Base-by-base conservation (phyloP, 1,140 invertebrate genomes). In the Drosophila repleta region DNA sequence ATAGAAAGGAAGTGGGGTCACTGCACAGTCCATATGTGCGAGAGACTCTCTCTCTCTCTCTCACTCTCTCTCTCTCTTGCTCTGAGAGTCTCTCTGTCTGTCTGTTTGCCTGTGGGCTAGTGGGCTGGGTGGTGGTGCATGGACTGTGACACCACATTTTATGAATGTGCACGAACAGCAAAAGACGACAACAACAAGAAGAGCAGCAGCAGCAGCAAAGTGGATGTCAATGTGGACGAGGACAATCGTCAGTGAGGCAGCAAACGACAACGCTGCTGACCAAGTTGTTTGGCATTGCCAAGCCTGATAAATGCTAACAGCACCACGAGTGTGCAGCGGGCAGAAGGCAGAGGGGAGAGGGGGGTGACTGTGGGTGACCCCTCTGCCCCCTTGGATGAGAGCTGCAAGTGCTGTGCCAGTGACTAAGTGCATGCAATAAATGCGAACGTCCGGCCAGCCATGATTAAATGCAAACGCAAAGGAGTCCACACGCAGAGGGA, bases 1-100 rank as follows among this genome's bases (percentile, higher is more conserved):
- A 79, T 65, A 52, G 65, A 51, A 51, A 74, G 75, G 76, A 73
- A 68, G 79, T 83, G 76, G 79, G 79, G 79, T 83, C 80, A 83
- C 24, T 83, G 79, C 63, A 76, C 80, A 83, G 75, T 29, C 17
- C 8, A 24, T 32, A 1, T 39, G 56, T 17, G 1, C 29, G 7
- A 29, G 8, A 4, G 2, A 3, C 24, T 24, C 24, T 24, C 24
- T 4, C 6, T 29, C 26, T n/a, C 26, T 39, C 15, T 2, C 2
- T n/a, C 29, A 2, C 2, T 13, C 32, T 35, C 2, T 35, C 32
- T 41, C 18, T 18, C 11, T 41, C n/a, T 20, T 2, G 45, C 48
- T 46, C 11, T 41, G 17, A n/a, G n/a, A n/a, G 21, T 18, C 11
- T 41, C n/a, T 17, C 4, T 53, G 49, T 39, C 11, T 43, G 18